Conservation (phyloP, 2,797 vertebrate species). For the Sylvia borin region DNA sequence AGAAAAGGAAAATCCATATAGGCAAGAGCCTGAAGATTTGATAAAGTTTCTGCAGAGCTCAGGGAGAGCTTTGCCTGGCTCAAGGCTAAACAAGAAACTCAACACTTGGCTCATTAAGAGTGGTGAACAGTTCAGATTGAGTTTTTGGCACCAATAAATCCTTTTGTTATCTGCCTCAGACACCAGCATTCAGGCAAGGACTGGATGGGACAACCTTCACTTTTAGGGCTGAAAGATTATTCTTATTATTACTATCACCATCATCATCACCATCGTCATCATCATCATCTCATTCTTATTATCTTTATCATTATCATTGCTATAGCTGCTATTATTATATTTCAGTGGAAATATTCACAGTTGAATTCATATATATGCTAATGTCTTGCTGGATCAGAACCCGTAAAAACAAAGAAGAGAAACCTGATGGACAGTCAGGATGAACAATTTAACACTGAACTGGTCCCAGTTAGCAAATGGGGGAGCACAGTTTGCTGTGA, state of each 20-base stretch:
- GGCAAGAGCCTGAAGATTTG: background rate
- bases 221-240: background rate
- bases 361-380: background rate
- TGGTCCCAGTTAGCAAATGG: background rate
- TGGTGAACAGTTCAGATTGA: background rate
- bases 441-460: background rate
- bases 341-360: background rate
- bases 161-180: background rate
- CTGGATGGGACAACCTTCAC: background rate
- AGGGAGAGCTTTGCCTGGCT: background rate
- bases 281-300: background rate
- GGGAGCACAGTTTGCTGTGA: background rate
- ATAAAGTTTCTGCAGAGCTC: background rate
- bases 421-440: background rate
- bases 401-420: background rate
- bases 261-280: background rate
- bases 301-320: background rate
- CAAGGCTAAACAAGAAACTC: background rate
- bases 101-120: background rate
- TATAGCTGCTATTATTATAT: background rate
- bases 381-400: background rate
- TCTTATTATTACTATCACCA: background rate
- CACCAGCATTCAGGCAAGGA: background rate
- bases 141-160: background rate
- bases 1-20: background rate